These are phyloP conservation scores for Leptinotarsa tumamoca DNA, from an alignment of 2,888 invertebrate species.

Conservation along the genomic window DNA sequence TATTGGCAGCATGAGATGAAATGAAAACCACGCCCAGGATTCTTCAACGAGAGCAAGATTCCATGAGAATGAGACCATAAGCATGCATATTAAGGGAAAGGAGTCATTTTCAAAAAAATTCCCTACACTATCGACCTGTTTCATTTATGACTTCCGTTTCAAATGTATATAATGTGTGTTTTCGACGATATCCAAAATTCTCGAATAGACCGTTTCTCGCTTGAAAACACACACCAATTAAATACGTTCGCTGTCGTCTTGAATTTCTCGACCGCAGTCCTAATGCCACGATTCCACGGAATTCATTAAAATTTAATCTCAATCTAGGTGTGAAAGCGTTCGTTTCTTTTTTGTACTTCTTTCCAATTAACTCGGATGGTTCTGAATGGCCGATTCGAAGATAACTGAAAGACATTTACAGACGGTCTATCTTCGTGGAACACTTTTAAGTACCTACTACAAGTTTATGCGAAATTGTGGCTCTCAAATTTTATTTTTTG, in stretches of 20 bases:
- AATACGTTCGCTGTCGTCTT: slow-evolving; percentile 20
- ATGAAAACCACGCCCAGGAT: too few species aligned
- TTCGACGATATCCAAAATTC: neutral
- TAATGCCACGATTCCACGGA: slow-evolving; percentile 26
- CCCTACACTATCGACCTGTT: too few species aligned
- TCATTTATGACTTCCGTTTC: too few species aligned
- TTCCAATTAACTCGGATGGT: slow-evolving; percentile 26
- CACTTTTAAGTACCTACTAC: neutral
- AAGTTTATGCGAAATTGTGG: neutral
- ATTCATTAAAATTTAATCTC: slow-evolving; percentile 37
- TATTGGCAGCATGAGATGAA: too few species aligned
- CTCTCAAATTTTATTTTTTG: too few species aligned
- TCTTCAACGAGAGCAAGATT: too few species aligned
- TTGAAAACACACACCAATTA: slow-evolving; percentile 25
- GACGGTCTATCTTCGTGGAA: neutral
- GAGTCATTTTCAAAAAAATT: too few species aligned
- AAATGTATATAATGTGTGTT: too few species aligned
- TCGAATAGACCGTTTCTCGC: neutral
- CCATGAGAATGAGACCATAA: too few species aligned
- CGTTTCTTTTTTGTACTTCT: slow-evolving; percentile 29
- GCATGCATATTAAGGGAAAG: too few species aligned
- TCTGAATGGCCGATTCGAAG: slow-evolving; percentile 4
- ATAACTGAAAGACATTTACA: neutral
- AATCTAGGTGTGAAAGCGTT: slow-evolving; percentile 40
- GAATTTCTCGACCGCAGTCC: slow-evolving; percentile 26